phyloP scores from a whole-genome alignment of 2,113 vertebrate species.

The Tonatia bakeri region DNA sequence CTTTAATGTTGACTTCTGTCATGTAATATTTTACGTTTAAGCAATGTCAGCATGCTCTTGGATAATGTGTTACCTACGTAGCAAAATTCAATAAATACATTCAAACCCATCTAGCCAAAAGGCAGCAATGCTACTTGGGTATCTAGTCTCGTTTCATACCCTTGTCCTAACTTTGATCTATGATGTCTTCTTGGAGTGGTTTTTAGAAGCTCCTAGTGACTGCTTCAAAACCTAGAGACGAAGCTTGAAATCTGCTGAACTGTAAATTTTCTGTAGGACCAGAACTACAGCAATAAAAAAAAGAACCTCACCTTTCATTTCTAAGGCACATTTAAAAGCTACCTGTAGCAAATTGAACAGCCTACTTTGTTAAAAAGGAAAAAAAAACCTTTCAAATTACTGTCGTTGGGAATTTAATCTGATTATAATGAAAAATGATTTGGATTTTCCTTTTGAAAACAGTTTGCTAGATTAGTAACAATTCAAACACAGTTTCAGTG shows the following conservation, averaged over 20 bases:
- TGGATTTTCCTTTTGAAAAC: background rate
- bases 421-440: background rate
- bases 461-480: background rate
- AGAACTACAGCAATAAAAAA: background rate
- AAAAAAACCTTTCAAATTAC: background rate
- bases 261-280: background rate
- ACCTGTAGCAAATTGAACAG: conserved; percentile 1
- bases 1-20: background rate
- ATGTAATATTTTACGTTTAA: background rate
- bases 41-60: background rate
- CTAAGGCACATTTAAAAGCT: background rate
- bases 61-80: background rate
- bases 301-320: background rate
- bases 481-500: background rate
- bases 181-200: background rate
- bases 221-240: background rate
- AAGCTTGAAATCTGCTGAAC: background rate
- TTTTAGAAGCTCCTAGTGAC: background rate
- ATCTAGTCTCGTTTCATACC: background rate
- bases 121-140: background rate
- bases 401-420: background rate
- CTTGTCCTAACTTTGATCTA: background rate
- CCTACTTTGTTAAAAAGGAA: background rate
- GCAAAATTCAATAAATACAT: background rate
- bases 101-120: background rate